Conservation (phyloP, 2,113 vertebrate genomes). For the Pseudorhombus dupliciocellatus region DNA sequence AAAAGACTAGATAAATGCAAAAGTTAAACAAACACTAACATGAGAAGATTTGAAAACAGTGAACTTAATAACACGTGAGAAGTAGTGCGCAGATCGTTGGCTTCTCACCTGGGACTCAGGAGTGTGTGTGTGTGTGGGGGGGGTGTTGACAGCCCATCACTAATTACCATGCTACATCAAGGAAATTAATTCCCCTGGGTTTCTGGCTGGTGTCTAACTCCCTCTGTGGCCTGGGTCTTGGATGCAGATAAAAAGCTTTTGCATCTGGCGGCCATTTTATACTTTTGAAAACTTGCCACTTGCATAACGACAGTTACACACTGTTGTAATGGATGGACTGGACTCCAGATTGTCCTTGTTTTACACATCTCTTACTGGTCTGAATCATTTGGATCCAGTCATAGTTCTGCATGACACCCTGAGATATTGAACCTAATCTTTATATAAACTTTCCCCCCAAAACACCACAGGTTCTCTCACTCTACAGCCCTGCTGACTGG, state of each 20-base stretch:
- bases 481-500: conserved; percentile 4
- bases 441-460: too few species aligned
- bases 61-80: too few species aligned
- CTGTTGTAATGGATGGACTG: background rate
- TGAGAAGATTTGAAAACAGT: too few species aligned
- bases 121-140: too few species aligned
- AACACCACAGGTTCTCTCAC: background rate
- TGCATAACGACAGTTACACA: background rate
- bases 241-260: background rate
- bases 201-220: background rate
- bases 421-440: background rate
- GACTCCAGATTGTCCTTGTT: background rate
- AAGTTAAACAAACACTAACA: background rate
- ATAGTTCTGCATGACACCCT: background rate
- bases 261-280: background rate
- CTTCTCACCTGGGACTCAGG: too few species aligned
- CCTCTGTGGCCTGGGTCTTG: background rate
- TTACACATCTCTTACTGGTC: too few species aligned
- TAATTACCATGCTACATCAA: background rate
- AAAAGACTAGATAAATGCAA: background rate
- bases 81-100: too few species aligned
- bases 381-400: background rate
- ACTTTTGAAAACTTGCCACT: background rate
- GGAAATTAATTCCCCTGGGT: background rate
- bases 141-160: too few species aligned